These are phyloP conservation scores for Prunella fulvescens DNA, from an alignment of 2,113 vertebrate species.

Conservation along the genomic window DNA sequence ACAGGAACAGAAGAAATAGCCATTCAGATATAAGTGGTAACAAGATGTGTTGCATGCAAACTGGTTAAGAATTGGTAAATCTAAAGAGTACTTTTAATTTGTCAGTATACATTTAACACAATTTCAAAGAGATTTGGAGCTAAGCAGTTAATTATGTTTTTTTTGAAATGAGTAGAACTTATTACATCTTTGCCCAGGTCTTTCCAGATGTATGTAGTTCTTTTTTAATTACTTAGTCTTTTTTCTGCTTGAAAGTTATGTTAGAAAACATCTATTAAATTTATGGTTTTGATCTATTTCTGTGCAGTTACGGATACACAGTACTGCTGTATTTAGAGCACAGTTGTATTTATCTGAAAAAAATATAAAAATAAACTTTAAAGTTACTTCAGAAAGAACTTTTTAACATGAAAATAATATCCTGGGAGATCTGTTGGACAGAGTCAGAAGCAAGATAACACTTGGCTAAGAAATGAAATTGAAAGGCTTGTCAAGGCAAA, in stretches of 20 bases:
- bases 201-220: neutral
- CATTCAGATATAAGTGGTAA: neutral
- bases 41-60: neutral
- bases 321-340: neutral
- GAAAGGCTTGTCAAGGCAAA: constrained; percentile 9
- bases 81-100: neutral
- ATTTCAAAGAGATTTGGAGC: neutral
- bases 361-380: neutral
- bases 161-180: neutral
- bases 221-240: neutral
- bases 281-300: neutral
- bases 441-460: neutral
- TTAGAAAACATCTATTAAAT: neutral
- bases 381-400: neutral
- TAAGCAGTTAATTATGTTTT: neutral
- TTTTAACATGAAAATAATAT: neutral
- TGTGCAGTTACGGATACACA: neutral
- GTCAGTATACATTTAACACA: neutral
- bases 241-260: neutral
- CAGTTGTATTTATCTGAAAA: neutral
- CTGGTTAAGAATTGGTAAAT: neutral
- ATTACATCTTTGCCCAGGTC: neutral
- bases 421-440: neutral
- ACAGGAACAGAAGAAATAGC: neutral
- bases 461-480: neutral